Evolutionary conservation across 2,888 invertebrate species (phyloP).

Genomic region (Stictocephala bisonia): DNA sequence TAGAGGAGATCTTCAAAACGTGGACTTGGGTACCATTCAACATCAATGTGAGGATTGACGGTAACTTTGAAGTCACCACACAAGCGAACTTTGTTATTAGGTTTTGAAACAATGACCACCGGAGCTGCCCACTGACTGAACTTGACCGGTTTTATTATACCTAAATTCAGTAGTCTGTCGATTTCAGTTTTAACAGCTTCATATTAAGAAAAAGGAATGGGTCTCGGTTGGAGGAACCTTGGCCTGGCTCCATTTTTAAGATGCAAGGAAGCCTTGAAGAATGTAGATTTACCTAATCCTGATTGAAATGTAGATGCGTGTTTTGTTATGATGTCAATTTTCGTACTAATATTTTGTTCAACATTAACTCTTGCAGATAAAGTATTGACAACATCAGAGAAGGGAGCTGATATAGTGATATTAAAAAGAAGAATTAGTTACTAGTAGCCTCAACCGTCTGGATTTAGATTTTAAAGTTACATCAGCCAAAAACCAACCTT

Average conservation of each 20-base stretch:
- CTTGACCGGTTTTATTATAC: background rate
- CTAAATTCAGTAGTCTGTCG: background rate
- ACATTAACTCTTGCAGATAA: background rate
- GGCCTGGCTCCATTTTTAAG: slow-evolving; percentile 7
- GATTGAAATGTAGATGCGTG: background rate
- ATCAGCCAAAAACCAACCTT: background rate
- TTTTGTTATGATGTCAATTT: background rate
- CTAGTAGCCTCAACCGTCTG: slow-evolving; percentile 3
- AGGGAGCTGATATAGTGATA: slow-evolving; percentile 12
- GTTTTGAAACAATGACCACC: slow-evolving; percentile 14
- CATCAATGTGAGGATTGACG: slow-evolving; percentile 15
- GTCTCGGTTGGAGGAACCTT: background rate
- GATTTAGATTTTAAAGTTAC: background rate
- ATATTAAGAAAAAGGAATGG: no score
- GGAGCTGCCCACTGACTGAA: slow-evolving; percentile 14
- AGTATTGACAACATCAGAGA: background rate
- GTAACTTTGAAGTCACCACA: slow-evolving; percentile 31
- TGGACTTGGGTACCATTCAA: slow-evolving; percentile 7
- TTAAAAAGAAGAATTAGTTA: slow-evolving; percentile 11
- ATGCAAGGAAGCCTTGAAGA: slow-evolving; percentile 11
- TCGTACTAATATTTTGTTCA: background rate
- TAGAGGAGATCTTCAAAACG: slow-evolving; percentile 1
- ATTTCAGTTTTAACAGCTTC: background rate
- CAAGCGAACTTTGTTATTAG: background rate
- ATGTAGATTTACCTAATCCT: background rate